Base-by-base conservation (phyloP, 53 echinoderm and acorn worm species). In the Holothuria scabra region DNA sequence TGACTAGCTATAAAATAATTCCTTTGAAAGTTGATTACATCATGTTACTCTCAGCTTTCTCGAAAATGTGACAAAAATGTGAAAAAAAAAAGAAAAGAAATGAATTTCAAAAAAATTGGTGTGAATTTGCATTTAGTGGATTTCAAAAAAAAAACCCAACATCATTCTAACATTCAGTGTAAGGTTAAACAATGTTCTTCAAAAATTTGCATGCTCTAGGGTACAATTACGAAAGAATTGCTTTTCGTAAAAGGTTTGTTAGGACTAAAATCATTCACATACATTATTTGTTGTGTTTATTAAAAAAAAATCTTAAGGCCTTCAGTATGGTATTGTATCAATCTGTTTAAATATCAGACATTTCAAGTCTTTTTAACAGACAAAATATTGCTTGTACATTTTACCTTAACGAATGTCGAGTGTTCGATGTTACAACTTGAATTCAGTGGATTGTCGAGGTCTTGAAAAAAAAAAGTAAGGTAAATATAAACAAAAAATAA, bases 51-150 rank as follows among this genome's bases (percentile, higher is more conserved):
- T 22, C n/a, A 78, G 19, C 71, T 52, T 16, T 52, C 52, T 52
- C 18, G 12, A 62, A 65, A 64, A 41, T 28, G 49, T 55, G 29
- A 22, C 28, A 41, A 64, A 81, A 80, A 32, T 12, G 26, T 24
- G 35, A 23, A 67, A 23, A 32, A 37, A 67, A 67, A 28, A 70
- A 28, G 35, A 28, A 37, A 44, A 70, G 26, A 9, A 70, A 31
- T 25, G 65, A 60, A 62, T 80, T 34, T 80, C 60, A 33, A 4
- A 13, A 25, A 33, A 60, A 5, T 80, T 80, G 60, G 62, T 61
- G 60, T 80, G 60, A 61, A 25, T 80, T n/a, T 35, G 61, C 61
- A 70, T 59, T 37, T 37, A 41, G 61, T 20, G 34, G 22, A 33
- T 70, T 70, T 70, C 19, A 35, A 19, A 70, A 70, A 69, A 28